Evolutionary conservation across 2,113 vertebrate genomes (phyloP), one percentile per base, ranked within the genome.

Genomic region (Bungarus multicinctus): DNA sequence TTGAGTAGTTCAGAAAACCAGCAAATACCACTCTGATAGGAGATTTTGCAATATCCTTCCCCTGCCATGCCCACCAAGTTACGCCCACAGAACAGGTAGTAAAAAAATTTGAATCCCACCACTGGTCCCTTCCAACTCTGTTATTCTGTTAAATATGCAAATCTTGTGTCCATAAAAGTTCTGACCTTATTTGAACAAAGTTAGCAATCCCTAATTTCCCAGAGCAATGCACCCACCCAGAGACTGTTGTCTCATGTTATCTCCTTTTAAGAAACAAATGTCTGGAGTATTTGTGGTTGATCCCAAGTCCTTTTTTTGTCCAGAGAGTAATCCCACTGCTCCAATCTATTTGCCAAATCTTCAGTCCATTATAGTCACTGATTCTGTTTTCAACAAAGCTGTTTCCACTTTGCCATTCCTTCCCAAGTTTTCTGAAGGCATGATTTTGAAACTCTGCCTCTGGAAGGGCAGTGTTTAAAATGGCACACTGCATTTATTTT

Each of bases 371-470:
- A 12, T 5, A 64, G 60, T 64, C 60, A n/a, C 60, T 64, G 30
- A 30, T n/a, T 64, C 60, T 64, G 1, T 11, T 64, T 11, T 64
- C 11, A 30, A 4, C 23, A 12, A 30, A 64, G 60, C 27, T 0
- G 60, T 64, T 64, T 64, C 10, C 27, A 30, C 0, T 64, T 64
- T 30, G 11, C 27, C 60, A 14, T 69, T 30, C 30, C 27, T 64
- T 69, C 30, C 60, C 30, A 4, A 64, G 60, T 64, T 69, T 81
- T 81, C 2, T 22, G 1, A 81, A 20, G 74, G 34, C 69, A 81
- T 60, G 93, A 9, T 90, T 94, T 95, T 92, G 94, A 64, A 94
- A 97, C 96, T 95, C 94, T 96, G 92, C 58, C 64, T 94, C 91
- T 93, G 10, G 54, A 93, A 92, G 90, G 88, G 2, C 85, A 58